A percentile compares a stretch with the other conserved stretches of the same genome.
phyloP scores from a whole-genome alignment of 2,888 invertebrate species.

The Caradrina clavipalpis region DNA sequence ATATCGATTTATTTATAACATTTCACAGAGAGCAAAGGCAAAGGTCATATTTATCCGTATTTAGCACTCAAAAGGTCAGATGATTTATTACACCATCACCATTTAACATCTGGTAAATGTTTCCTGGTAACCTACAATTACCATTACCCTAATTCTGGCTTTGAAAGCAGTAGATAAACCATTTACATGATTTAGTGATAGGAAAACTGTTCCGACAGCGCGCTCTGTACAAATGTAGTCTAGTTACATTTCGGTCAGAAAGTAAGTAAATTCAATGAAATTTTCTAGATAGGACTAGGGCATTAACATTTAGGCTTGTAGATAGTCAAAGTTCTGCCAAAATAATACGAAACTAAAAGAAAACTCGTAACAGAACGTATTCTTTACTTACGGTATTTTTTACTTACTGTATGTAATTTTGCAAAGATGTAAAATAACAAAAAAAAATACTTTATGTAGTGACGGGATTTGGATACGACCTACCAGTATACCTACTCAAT shows the following conservation, averaged over 20 bases:
- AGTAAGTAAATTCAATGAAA: too few relatives aligned
- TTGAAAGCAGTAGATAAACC: constrained; percentile 1
- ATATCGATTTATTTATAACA: constrained; percentile 49
- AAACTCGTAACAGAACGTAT: too few relatives aligned
- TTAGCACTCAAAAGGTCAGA: constrained; percentile 38
- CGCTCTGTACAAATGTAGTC: too few relatives aligned
- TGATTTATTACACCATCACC: constrained; percentile 33
- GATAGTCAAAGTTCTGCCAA: too few relatives aligned
- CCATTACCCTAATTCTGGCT: constrained; percentile 18
- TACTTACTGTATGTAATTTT: too few relatives aligned
- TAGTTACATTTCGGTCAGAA: too few relatives aligned
- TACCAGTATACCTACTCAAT: too few relatives aligned
- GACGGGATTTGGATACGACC: neutral
- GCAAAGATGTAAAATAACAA: neutral
- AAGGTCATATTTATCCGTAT: constrained; percentile 32
- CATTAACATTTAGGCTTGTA: too few relatives aligned
- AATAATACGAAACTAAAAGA: too few relatives aligned
- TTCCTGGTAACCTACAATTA: constrained; percentile 25
- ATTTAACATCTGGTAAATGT: constrained; percentile 29
- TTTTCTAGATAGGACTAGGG: too few relatives aligned
- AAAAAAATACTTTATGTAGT: neutral
- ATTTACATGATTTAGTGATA: constrained; percentile 23
- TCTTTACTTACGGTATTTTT: too few relatives aligned
- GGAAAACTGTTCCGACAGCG: neutral
- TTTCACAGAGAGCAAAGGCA: constrained; percentile 16